A percentile compares a stretch with the other conserved stretches of the same genome.
Evolutionary conservation across 2,888 invertebrate species (phyloP).

Genomic region (Agriopis marginaria): DNA sequence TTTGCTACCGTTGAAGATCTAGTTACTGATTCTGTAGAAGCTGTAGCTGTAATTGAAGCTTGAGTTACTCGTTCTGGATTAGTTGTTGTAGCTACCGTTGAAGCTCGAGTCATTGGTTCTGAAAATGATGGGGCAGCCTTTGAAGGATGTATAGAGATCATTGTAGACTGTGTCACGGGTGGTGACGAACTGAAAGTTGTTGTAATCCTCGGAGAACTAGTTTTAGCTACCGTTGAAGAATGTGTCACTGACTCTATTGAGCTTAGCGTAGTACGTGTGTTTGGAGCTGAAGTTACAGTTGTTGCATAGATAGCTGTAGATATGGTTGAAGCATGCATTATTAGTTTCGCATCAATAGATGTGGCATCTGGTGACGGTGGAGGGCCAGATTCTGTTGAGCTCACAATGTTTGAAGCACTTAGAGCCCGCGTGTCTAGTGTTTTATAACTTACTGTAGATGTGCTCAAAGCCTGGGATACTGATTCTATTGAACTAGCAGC

Average conservation of each 20-base stretch:
- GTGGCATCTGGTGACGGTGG: background rate
- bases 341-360: background rate
- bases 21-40: background rate
- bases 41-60: no score
- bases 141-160: background rate
- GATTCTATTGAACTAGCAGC: background rate
- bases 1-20: background rate
- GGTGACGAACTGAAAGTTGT: background rate
- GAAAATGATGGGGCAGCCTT: background rate
- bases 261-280: background rate
- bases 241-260: background rate
- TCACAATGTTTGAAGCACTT: background rate
- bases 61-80: no score
- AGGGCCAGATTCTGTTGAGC: background rate
- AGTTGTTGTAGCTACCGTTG: constrained; percentile 6
- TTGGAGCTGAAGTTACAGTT: background rate
- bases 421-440: background rate
- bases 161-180: background rate
- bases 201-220: background rate
- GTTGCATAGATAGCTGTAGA: background rate
- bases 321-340: background rate
- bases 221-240: constrained; percentile 1
- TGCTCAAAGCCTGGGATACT: background rate
- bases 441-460: background rate
- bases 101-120: background rate